These are phyloP conservation scores for Charanyca ferruginea DNA, from an alignment of 2,888 invertebrate species.

Conservation along the genomic window DNA sequence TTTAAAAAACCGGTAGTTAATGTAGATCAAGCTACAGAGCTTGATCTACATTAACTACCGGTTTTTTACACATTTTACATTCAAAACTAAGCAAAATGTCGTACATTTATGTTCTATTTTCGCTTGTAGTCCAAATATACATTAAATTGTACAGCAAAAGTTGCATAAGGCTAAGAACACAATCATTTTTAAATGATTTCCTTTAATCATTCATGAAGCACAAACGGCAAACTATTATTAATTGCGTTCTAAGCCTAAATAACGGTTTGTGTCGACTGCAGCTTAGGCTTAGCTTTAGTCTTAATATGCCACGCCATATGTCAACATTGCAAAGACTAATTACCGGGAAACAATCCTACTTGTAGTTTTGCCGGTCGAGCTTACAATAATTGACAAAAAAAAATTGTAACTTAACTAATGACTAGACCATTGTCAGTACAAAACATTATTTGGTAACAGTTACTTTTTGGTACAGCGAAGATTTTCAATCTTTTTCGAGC, in stretches of 20 bases:
- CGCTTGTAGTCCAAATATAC: background rate
- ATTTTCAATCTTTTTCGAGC: background rate
- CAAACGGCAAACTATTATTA: background rate
- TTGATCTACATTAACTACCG: conserved; percentile 4
- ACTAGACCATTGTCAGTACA: conserved; percentile 41
- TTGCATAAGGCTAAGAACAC: conserved; percentile 9
- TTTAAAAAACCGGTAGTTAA: background rate
- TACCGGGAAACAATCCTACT: conserved; percentile 19
- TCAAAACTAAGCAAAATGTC: background rate
- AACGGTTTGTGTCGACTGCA: conserved; percentile 27
- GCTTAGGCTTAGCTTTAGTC: conserved; percentile 17
- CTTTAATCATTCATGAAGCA: conserved; percentile 3
- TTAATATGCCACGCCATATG: conserved; percentile 6
- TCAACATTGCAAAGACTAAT: conserved; percentile 20
- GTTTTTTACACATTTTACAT: background rate
- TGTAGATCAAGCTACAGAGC: no score
- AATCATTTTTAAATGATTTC: conserved; percentile 1
- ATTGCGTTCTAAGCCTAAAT: conserved; percentile 10
- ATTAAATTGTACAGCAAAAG: background rate
- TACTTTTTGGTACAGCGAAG: conserved; percentile 15
- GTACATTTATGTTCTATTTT: background rate
- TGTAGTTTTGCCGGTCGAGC: conserved; percentile 7
- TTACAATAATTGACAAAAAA: conserved; percentile 38
- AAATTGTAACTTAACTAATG: conserved; percentile 33
- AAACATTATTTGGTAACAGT: conserved; percentile 17